phyloP scores from a whole-genome alignment of 2,888 invertebrate species.

The Baccha elongata region DNA sequence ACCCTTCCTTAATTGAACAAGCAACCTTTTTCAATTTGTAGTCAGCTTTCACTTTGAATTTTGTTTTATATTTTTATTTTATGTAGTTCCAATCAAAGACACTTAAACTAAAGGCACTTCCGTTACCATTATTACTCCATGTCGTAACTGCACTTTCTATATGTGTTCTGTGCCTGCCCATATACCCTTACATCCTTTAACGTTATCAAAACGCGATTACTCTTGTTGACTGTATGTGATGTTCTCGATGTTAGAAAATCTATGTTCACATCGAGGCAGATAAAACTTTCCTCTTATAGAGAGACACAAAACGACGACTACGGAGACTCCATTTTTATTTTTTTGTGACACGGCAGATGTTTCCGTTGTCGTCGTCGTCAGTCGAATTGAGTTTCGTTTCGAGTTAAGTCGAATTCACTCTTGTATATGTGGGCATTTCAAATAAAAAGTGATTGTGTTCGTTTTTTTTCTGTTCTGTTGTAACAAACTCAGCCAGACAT shows the following conservation, averaged over 20 bases:
- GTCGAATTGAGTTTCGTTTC: conserved; percentile 7
- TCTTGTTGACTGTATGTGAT: not conserved
- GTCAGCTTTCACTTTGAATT: conserved; percentile 5
- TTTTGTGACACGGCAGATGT: conserved; percentile 23
- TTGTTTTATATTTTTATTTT: not conserved
- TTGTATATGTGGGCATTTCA: conserved; percentile 36
- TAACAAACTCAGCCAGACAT: conserved; percentile 47
- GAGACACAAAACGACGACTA: too few relatives aligned
- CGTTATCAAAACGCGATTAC: conserved; percentile 40
- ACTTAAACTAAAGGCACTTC: conserved; percentile 29
- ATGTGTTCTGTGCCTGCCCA: not conserved
- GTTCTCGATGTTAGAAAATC: conserved; percentile 16
- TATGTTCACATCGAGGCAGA: conserved; percentile 29
- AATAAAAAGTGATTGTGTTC: conserved; percentile 46
- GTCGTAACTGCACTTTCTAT: too few relatives aligned
- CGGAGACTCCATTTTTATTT: conserved; percentile 5
- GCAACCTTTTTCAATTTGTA: conserved; percentile 14
- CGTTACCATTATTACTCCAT: conserved; percentile 3
- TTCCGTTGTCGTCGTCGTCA: conserved; percentile 2
- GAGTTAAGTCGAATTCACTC: conserved; percentile 20
- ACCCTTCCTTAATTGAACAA: conserved; percentile 22
- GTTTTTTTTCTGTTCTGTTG: conserved; percentile 14
- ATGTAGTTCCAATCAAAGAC: conserved; percentile 34
- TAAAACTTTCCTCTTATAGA: conserved; percentile 24
- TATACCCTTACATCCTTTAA: conserved; percentile 13